Percentiles rank a stretch among this genome's conserved stretches.
phyloP scores from a whole-genome alignment of 2,888 invertebrate species.

The Arenicola marina region DNA sequence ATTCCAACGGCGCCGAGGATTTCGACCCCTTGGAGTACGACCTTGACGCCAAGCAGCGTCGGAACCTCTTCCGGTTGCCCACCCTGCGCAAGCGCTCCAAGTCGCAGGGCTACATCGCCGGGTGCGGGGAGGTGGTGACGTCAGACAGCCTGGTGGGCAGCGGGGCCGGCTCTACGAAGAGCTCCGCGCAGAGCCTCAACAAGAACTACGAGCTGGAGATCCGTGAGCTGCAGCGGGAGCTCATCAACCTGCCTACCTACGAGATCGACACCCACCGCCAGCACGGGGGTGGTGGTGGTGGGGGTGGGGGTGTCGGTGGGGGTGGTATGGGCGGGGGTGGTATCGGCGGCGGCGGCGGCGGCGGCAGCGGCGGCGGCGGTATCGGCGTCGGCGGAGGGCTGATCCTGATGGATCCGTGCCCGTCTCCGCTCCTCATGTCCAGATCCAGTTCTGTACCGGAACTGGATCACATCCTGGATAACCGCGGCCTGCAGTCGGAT shows the following conservation, averaged over 20 bases:
- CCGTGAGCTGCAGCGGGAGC: conserved; percentile 66
- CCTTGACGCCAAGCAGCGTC: conserved; percentile 10
- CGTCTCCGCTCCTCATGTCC: conserved; percentile 52
- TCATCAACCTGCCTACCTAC: conserved; percentile 66
- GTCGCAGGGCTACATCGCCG: conserved; percentile 46
- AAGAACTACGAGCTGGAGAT: conserved; percentile 56
- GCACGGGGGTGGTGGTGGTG: conserved; percentile 31
- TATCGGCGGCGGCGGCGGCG: too few relatives aligned
- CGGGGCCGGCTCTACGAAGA: conserved; percentile 5
- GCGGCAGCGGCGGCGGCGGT: too few relatives aligned
- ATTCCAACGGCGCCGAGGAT: not conserved
- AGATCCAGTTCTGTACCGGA: conserved; percentile 57
- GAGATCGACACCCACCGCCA: conserved; percentile 55
- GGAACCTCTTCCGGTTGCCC: conserved; percentile 58
- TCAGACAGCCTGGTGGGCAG: not conserved
- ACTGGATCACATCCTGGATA: not conserved
- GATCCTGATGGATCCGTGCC: too few relatives aligned
- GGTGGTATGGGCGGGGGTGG: too few relatives aligned
- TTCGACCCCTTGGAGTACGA: conserved; percentile 26
- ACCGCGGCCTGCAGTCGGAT: not conserved
- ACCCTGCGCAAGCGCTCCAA: conserved; percentile 57
- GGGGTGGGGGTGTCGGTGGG: too few relatives aligned
- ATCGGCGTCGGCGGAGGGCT: too few relatives aligned
- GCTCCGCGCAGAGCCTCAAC: conserved; percentile 4
- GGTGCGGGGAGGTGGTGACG: conserved; percentile 14